Evolutionary conservation across 2,888 invertebrate species (phyloP).

Genomic region (Mayetiola destructor): DNA sequence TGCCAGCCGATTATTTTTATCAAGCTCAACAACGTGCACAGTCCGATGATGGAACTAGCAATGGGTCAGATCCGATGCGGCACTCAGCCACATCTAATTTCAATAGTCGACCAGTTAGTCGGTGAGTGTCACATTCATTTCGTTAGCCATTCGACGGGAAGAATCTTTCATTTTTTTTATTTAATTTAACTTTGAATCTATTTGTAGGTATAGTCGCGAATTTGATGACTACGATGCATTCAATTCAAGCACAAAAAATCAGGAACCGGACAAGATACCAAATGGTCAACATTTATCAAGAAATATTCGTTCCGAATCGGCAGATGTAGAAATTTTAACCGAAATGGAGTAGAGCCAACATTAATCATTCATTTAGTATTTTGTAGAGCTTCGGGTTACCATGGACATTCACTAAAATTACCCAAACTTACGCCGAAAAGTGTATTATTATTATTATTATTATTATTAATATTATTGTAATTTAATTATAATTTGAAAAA

Average conservation of each 20-base stretch:
- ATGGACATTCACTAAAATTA: no score
- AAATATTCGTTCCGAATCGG: not conserved
- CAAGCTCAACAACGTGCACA: not conserved
- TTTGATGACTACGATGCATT: slow-evolving; percentile 39
- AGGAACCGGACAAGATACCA: slow-evolving; percentile 16
- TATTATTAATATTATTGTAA: no score
- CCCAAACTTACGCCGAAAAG: no score
- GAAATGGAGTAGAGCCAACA: slow-evolving; percentile 4
- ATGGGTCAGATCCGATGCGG: slow-evolving; percentile 26
- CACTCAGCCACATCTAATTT: slow-evolving; percentile 30
- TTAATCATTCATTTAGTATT: no score
- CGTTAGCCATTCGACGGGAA: not conserved
- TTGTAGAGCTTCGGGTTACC: no score
- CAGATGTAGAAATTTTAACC: slow-evolving; percentile 1
- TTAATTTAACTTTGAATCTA: not conserved
- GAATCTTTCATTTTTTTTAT: not conserved
- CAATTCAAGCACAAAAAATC: slow-evolving; percentile 33
- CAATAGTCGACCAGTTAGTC: slow-evolving; percentile 39
- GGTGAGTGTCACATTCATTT: slow-evolving; percentile 25
- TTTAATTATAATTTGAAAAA: no score
- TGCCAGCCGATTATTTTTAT: slow-evolving; percentile 54
- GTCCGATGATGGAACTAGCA: slow-evolving; percentile 22
- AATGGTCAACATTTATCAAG: not conserved
- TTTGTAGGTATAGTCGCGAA: slow-evolving; percentile 39
- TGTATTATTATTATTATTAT: no score